These are phyloP conservation scores for Danaus plexippus DNA, from an alignment of 1,140 invertebrate genomes.

Conservation along the genomic window DNA sequence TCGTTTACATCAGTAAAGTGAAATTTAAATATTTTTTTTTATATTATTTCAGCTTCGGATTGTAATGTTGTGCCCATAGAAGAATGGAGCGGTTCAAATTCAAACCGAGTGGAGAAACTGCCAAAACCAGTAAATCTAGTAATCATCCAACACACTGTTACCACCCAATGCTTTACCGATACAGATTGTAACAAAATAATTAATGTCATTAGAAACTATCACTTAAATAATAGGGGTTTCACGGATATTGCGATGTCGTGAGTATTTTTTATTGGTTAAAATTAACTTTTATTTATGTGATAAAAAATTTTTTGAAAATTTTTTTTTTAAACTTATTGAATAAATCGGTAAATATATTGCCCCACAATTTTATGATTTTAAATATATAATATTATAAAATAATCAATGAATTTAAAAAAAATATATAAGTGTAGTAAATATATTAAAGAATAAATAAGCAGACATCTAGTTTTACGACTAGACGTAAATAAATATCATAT, in stretches of 20 bases:
- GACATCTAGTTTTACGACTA: background rate
- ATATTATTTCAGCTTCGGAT: slow-evolving; percentile 13
- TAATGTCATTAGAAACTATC: slow-evolving; percentile 73
- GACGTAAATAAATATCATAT: background rate
- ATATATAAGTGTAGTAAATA: no score
- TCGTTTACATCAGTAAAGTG: no score
- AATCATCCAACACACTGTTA: slow-evolving; percentile 80
- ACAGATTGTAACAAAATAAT: slow-evolving; percentile 65
- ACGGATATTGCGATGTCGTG: slow-evolving; percentile 77
- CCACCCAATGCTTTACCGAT: slow-evolving; percentile 69
- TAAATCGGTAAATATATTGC: no score
- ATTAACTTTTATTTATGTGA: background rate
- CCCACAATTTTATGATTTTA: no score
- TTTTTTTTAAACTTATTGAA: no score
- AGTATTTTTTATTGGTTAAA: slow-evolving; percentile 31
- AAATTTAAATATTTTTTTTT: background rate
- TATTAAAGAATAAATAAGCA: background rate
- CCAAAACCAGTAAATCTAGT: slow-evolving; percentile 27
- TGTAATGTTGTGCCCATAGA: slow-evolving; percentile 29
- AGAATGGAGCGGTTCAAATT: slow-evolving; percentile 23
- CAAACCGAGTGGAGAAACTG: slow-evolving; percentile 17
- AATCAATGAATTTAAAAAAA: no score
- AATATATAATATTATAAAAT: no score
- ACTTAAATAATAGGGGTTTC: slow-evolving; percentile 72
- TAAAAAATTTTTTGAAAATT: background rate